Evolutionary conservation across 2,113 vertebrate species (phyloP), one percentile per base, ranked within the genome.

Genomic region (Arizona elegans): DNA sequence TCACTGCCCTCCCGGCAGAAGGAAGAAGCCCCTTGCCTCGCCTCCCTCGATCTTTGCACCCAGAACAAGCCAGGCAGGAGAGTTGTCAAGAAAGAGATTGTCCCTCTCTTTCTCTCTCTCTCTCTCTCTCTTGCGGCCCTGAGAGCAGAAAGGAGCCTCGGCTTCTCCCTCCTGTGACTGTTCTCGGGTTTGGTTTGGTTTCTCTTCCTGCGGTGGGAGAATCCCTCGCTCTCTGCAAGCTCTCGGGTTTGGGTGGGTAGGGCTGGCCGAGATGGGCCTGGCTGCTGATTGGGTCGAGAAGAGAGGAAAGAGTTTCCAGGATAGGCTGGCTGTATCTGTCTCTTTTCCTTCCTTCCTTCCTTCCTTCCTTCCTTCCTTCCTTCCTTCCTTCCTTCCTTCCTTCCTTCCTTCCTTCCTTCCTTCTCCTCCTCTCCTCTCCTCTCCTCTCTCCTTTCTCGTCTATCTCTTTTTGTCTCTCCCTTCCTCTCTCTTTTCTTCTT

Each of bases 201-300:
- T 89, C 93, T 91, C 50, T 70, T 90, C 94, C 90, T 87, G 86
- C 58, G 50, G 81, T 56, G 59, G 91, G 90, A n/a, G 70, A 86
- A 93, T 1, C 0, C 55, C 59, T 43, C 33, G 10, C 53, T 70
- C 90, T 85, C 96, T 11, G 91, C 93, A 95, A 95, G 95, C 93
- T 95, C 93, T 94, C 90, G 93, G 89, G 94, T 94, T 86, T 92
- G 75, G 93, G 92, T 94, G n/a, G 86, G n/a, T 4, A 5, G 85
- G 91, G 43, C 4, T 2, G 29, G 21, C 2, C 0, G 13, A 23
- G 21, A 87, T 93, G 12, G 92, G 95, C 59, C 15, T 85, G 54
- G 92, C 95, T 91, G 95, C 95, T 93, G 12, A 53, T 94, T 87
- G 81, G 15, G 13, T 5, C 1, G 52, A 0, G 0, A 29, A 59